Evolutionary conservation across 2,797 vertebrate genomes (phyloP), one percentile per base, ranked within the genome.

Genomic region (Malurus splendens): DNA sequence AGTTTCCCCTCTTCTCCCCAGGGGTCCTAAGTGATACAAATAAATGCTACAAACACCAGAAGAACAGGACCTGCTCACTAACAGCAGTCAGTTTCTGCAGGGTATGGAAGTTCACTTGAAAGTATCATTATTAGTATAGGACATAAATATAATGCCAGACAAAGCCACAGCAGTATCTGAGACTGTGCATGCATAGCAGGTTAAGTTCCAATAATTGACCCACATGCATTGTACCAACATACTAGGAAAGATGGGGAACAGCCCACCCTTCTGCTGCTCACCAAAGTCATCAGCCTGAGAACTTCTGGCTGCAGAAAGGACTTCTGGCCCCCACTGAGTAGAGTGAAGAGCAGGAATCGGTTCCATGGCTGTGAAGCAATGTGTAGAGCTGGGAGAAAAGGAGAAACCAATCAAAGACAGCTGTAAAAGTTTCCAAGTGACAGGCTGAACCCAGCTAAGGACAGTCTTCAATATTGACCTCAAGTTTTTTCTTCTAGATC

Each of bases 281-380:
- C 99, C 96, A 98, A 84, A 45, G 97, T 96, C 94, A 99, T 88
- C 68, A 99, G 96, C 92, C 96, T 97, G 88, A 99, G 97, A 82
- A 98, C 95, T 89, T 97, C 98, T 22, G 98, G 97, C 90, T 98
- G 98, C 74, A 99, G 97, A 74, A 97, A 92, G 75, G 96, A 94
- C 90, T 93, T 97, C 68, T 98, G 97, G 65, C 95, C 96, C 50
- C 98, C 97, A 94, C 73, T 96, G 62, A 98, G 94, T 62, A 98
- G 96, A 12, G 96, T 97, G 96, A 96, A 95, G 64, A 99, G 96
- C 89, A 99, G 95, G 96, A 99, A 98, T 44, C 97, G 96, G 95
- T 96, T 98, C 98, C 99, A 99, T 1, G 98, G 98, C 94, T 99
- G 98, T 71, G 97, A 97, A 92, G 95, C 96, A 79, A 97, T 94